Evolutionary conservation across 2,113 vertebrate species (phyloP), one percentile per base, ranked within the genome.

Genomic region (Lethenteron reissneri): DNA sequence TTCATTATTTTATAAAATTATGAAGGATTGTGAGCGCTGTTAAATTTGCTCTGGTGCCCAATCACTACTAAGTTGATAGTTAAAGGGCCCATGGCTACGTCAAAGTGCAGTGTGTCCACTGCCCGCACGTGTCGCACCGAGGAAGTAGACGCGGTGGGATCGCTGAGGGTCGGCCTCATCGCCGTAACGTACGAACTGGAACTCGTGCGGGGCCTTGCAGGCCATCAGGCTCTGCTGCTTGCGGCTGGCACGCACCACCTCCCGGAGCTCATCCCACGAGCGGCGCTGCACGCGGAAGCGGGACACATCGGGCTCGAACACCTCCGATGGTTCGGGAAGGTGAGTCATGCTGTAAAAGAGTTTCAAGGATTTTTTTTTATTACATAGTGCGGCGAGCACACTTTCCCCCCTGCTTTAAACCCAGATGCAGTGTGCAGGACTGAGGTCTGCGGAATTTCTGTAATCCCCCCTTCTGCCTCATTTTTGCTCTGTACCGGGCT

Each of bases 181-280:
- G 0, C 82, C 85, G 76, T 88, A 90, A 78, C 81, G 85, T 74
- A 92, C 83, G 17, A 95, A 95, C 78, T 88, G 89, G 82, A 92
- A 96, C 78, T 95, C 90, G 9, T 95, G 88, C 0, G 90, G 91
- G 1, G 90, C 88, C 81, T 92, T 95, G 83, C 81, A 92, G 73
- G 87, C 81, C 6, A 89, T 82, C 78, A 94, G 82, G 59, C 90
- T 89, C 0, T 86, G 88, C 77, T 87, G 86, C 80, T 89, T 95
- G 80, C 92, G 87, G 84, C 92, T 97, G 79, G 84, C 83, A 71
- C 89, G 91, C 77, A 96, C 89, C 75, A 92, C 87, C 78, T 82
- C 83, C 4, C 91, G 83, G 72, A 95, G 80, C 73, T 85, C 89
- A 1, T 92, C 86, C 91, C 91, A 96, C 0, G 88, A 84, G 78